phyloP scores from a whole-genome alignment of 2,113 vertebrate genomes.

The Aegotheles bennettii region DNA sequence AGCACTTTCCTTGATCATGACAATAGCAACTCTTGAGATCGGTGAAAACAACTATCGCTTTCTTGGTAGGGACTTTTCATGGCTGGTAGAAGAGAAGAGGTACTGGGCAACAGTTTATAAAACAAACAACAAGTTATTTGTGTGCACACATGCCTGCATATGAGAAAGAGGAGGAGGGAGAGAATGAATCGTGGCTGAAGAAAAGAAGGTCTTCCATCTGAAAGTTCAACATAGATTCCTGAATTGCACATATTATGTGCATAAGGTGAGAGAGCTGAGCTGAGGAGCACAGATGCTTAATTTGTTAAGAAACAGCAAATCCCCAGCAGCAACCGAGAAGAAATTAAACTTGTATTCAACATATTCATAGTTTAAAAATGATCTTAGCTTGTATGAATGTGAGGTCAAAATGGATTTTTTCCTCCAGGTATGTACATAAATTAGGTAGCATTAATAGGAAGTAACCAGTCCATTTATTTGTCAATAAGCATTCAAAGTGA shows the following conservation, averaged over 20 bases:
- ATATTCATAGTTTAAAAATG: constrained; percentile 41
- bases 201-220: background rate
- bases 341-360: constrained; percentile 56
- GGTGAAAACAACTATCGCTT: background rate
- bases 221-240: background rate
- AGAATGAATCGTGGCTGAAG: background rate
- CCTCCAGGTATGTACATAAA: constrained; percentile 66
- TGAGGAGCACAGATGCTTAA: constrained; percentile 30
- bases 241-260: background rate
- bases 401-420: constrained; percentile 63
- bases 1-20: background rate
- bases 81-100: background rate
- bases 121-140: background rate
- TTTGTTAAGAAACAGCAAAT: constrained; percentile 59
- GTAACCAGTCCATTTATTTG: constrained; percentile 66
- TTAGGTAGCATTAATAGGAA: constrained; percentile 61
- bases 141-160: background rate
- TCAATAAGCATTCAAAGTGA: constrained; percentile 63
- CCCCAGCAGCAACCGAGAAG: constrained; percentile 35
- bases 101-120: background rate
- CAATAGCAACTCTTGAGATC: background rate
- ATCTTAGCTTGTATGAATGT: constrained; percentile 27
- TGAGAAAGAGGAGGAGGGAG: background rate
- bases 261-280: constrained; percentile 36
- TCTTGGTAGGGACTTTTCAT: background rate